Conservation (phyloP, 1,140 invertebrate species). For the Trichonephila clavipes region DNA sequence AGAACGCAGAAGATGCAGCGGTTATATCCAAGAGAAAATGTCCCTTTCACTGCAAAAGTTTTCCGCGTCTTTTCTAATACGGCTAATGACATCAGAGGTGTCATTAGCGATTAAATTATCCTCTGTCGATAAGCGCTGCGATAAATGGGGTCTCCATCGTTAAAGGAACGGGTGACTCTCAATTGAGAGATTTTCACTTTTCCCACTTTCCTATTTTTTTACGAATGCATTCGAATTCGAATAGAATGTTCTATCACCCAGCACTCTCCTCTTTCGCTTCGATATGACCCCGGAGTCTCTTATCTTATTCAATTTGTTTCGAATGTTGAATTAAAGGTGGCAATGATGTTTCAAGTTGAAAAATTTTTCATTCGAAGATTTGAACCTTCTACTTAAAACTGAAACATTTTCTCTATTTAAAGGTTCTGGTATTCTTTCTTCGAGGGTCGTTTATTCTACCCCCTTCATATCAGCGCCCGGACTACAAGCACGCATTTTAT, state of each 20-base stretch:
- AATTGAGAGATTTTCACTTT: constrained; percentile 73
- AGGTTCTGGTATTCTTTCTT: neutral
- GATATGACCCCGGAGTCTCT: neutral
- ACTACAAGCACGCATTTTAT: too few species aligned
- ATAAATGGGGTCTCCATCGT: constrained; percentile 75
- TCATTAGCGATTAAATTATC: constrained; percentile 77
- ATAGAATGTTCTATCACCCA: constrained; percentile 29
- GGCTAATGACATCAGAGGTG: constrained; percentile 75
- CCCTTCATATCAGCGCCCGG: too few species aligned
- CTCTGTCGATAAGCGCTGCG: constrained; percentile 75
- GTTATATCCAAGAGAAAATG: constrained; percentile 54
- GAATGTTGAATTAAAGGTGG: constrained; percentile 45
- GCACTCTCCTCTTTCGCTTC: neutral
- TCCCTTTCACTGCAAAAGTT: constrained; percentile 65
- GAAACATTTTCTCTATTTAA: constrained; percentile 16
- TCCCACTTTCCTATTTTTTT: constrained; percentile 29
- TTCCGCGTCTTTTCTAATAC: constrained; percentile 74
- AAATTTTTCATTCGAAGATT: constrained; percentile 39
- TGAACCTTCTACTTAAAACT: neutral
- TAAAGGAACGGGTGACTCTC: constrained; percentile 73
- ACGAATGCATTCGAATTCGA: constrained; percentile 48
- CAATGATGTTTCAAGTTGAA: constrained; percentile 55
- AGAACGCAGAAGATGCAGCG: constrained; percentile 59
- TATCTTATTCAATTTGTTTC: constrained; percentile 47
- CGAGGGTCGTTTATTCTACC: too few species aligned